Evolutionary conservation across 2,888 invertebrate species (phyloP).

Genomic region (Zaprionus lineosus): DNA sequence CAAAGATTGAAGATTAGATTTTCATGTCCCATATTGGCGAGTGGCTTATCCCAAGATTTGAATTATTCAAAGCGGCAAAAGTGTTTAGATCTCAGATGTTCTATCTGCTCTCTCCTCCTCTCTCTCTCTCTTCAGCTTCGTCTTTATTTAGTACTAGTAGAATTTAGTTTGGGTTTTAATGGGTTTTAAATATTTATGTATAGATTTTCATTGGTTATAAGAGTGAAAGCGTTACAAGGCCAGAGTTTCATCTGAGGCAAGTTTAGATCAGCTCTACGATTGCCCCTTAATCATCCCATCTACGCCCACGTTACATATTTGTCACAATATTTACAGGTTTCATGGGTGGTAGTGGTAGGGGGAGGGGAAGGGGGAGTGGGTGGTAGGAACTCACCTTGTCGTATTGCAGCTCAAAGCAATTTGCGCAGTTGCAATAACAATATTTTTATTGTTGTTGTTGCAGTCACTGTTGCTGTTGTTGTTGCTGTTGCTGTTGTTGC

Average conservation of each 20-base stretch:
- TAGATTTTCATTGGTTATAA: constrained; percentile 22
- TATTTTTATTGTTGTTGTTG: constrained; percentile 21
- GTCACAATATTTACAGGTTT: constrained; percentile 29
- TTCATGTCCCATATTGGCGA: background rate
- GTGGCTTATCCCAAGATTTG: constrained; percentile 22
- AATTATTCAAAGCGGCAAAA: constrained; percentile 54
- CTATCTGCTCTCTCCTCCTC: background rate
- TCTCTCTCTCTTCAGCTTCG: background rate
- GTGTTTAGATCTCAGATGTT: constrained; percentile 6
- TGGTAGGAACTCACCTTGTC: constrained; percentile 38
- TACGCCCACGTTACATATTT: constrained; percentile 23
- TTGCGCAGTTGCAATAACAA: constrained; percentile 71
- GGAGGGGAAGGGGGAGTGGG: background rate
- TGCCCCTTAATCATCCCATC: constrained; percentile 3
- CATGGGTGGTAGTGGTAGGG: background rate
- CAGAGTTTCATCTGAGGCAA: constrained; percentile 1
- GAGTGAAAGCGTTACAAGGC: constrained; percentile 31
- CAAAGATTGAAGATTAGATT: constrained; percentile 32
- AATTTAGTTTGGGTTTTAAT: constrained; percentile 28
- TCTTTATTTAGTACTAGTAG: constrained; percentile 11
- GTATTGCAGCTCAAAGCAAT: constrained; percentile 44
- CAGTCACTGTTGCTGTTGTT: constrained; percentile 9
- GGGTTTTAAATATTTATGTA: constrained; percentile 10
- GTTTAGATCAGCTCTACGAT: constrained; percentile 45
- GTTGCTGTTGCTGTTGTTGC: constrained; percentile 14